Conservation (phyloP, 2,113 vertebrate species). For the Thryonomys swinderianus region DNA sequence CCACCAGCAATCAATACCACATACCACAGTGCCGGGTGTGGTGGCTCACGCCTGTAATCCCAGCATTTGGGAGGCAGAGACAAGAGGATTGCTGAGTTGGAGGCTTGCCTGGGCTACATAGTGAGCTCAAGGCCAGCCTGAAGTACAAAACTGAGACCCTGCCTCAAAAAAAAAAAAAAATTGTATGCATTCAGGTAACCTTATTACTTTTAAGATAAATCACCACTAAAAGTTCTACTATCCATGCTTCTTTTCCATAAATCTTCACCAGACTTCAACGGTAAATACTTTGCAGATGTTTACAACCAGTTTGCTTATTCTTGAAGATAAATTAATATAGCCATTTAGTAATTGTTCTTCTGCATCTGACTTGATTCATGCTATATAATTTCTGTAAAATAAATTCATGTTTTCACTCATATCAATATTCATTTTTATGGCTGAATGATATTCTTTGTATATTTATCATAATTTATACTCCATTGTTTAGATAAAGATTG, state of each 20-base stretch:
- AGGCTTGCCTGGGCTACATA: too few relatives aligned
- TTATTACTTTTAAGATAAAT: neutral
- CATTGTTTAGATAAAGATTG: neutral
- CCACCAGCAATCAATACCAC: too few relatives aligned
- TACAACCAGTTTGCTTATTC: neutral
- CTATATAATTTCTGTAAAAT: neutral
- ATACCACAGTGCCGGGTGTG: too few relatives aligned
- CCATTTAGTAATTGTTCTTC: neutral
- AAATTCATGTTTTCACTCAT: neutral
- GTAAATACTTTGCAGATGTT: neutral
- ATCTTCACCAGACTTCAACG: neutral
- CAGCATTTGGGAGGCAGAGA: too few relatives aligned
- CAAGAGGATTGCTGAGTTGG: too few relatives aligned
- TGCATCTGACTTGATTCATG: neutral
- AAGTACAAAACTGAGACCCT: too few relatives aligned
- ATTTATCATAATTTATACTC: neutral
- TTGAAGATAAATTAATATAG: neutral
- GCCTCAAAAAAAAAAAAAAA: too few relatives aligned
- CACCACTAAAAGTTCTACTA: neutral
- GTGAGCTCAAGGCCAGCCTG: too few relatives aligned
- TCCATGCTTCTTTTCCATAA: neutral
- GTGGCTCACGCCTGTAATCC: too few relatives aligned
- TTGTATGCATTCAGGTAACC: neutral
- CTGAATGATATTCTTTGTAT: neutral
- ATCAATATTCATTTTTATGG: conserved; percentile 16